Evolutionary conservation across 2,888 invertebrate species (phyloP).

Genomic region (Euproctis similis): DNA sequence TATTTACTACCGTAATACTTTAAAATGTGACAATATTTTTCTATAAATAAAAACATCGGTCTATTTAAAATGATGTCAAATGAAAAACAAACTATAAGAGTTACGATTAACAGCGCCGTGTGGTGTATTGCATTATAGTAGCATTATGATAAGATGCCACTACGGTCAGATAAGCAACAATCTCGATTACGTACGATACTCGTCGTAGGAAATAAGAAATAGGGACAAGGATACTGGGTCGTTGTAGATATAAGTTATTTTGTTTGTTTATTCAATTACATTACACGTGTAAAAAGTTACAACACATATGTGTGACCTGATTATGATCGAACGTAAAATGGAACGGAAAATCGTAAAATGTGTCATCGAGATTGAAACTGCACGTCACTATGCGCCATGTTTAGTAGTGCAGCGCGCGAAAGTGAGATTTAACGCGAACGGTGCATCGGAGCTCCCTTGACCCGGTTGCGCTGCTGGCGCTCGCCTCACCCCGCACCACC

Average conservation of each 20-base stretch:
- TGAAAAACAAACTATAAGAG: slow-evolving; percentile 42
- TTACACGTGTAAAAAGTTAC: slow-evolving; percentile 59
- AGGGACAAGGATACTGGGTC: slow-evolving; percentile 65
- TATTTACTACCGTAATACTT: too few relatives aligned
- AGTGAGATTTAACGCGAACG: slow-evolving; percentile 74
- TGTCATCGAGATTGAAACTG: slow-evolving; percentile 57
- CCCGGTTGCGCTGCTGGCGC: slow-evolving; percentile 48
- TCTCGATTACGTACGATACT: slow-evolving; percentile 58
- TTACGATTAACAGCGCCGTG: slow-evolving; percentile 38
- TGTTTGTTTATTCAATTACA: slow-evolving; percentile 59
- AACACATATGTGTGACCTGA: slow-evolving; percentile 33
- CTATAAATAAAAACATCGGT: too few relatives aligned
- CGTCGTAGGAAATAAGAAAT: slow-evolving; percentile 65
- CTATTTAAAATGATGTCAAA: slow-evolving; percentile 37
- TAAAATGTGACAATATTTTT: too few relatives aligned
- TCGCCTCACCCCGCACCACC: slow-evolving; percentile 32
- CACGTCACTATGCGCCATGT: slow-evolving; percentile 62
- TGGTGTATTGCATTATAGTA: slow-evolving; percentile 52
- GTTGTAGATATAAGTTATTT: slow-evolving; percentile 48
- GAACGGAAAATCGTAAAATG: slow-evolving; percentile 29
- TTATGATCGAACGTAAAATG: slow-evolving; percentile 16
- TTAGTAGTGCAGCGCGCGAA: slow-evolving; percentile 68
- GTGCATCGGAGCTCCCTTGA: slow-evolving; percentile 74
- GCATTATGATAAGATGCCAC: slow-evolving; percentile 56
- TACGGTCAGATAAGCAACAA: slow-evolving; percentile 51